Base-by-base conservation (phyloP, 2,113 vertebrate genomes). In the Leiothrix lutea region DNA sequence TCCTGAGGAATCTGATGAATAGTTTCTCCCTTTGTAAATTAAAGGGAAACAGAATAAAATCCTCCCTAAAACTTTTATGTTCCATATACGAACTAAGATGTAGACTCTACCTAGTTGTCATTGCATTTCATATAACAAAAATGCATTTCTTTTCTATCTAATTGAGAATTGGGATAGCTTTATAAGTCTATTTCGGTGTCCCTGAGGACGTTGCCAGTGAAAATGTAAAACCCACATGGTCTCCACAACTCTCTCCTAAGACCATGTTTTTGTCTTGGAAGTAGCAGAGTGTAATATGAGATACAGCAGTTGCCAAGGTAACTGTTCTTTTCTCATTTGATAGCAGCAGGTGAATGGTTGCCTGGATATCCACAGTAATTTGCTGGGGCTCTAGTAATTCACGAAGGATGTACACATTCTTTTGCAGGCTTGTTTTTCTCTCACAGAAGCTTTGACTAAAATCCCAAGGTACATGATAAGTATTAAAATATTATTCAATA, bases 271-370 rank as follows among this genome's bases (percentile, higher is more conserved):
- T 88, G 88, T 73, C 84, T 94, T 51, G 54, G n/a, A 91, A 75
- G 65, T 80, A 60, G 38, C 20, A 36, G 21, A 58, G 44, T 62
- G 29, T 56, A 80, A 87, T 91, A 31, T 35, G 70, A 96, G 83
- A 72, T 86, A 61, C 14, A 77, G 84, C 50, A 51, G 96, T 97
- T 97, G 95, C 96, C 95, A 97, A 92, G 96, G 96, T 79, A 95
- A 96, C 94, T 47, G 44, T 62, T 95, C 78, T 77, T 85, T 85
- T 85, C 79, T 73, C 82, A 31, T 80, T 86, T 91, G 86, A 92
- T 53, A 86, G 87, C 87, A 86, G 81, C 83, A 89, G 86, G 79
- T 90, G 79, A 94, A 84, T 86, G 71, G 82, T 92, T 95, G 92
- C 73, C 91, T 94, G 73, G 80, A 81, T 94, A 97, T 90, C 69